phyloP scores from a whole-genome alignment of 2,797 vertebrate species.

The Gambusia yucatana region DNA sequence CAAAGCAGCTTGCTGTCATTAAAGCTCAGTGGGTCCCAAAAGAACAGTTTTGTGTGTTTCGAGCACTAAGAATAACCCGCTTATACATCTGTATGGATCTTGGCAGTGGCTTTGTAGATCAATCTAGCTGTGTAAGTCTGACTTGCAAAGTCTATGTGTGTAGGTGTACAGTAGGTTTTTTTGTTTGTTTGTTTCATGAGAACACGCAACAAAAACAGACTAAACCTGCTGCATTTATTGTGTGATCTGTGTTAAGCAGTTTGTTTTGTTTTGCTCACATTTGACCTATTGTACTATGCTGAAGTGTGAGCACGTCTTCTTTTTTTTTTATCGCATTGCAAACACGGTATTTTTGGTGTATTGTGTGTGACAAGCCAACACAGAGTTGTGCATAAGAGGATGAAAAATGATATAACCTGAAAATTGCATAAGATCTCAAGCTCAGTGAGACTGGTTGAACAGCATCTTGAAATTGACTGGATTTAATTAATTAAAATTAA shows the following conservation, averaged over 20 bases:
- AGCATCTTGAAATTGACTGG: no score
- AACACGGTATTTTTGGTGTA: neutral
- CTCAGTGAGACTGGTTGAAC: neutral
- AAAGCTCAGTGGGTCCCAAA: constrained; percentile 48
- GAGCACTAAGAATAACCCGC: constrained; percentile 30
- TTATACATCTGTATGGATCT: constrained; percentile 52
- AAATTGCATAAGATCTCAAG: neutral
- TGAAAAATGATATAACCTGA: neutral
- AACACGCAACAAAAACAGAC: constrained; percentile 27
- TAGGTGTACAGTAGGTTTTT: constrained; percentile 12
- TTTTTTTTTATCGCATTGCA: neutral
- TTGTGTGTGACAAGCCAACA: neutral
- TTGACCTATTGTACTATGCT: constrained; percentile 50
- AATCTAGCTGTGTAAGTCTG: constrained; percentile 33
- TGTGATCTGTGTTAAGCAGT: constrained; percentile 6
- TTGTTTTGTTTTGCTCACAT: constrained; percentile 38
- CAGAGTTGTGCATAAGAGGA: neutral
- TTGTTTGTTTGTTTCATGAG: constrained; percentile 17
- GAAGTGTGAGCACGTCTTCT: neutral
- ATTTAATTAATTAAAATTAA: neutral
- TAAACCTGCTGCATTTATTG: constrained; percentile 21
- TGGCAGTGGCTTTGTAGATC: constrained; percentile 45
- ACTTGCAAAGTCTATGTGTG: constrained; percentile 31
- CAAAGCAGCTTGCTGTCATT: constrained; percentile 63
- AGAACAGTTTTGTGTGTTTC: constrained; percentile 26